Percentiles rank a stretch among this genome's conserved stretches.
Conservation (phyloP, 2,113 vertebrate species). For the Polypterus bichir region DNA sequence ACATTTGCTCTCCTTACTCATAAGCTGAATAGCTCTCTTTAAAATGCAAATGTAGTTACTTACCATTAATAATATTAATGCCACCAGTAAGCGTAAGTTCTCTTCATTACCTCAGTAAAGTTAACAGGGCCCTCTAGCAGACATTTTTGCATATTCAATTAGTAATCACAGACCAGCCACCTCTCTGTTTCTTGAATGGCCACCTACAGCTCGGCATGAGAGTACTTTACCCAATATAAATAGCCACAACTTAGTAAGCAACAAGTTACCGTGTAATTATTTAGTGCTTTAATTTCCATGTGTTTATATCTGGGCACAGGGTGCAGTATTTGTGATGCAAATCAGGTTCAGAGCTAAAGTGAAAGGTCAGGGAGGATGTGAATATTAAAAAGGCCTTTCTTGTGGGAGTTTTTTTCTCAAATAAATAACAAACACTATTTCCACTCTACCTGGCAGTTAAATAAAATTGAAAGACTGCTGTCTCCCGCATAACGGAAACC, state of each 20-base stretch:
- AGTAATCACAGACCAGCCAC: background rate
- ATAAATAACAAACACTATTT: no score
- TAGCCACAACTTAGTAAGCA: slow-evolving; percentile 1
- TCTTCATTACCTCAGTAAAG: background rate
- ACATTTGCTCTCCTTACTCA: no score
- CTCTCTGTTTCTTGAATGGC: background rate
- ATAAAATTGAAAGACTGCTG: no score
- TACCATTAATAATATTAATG: background rate
- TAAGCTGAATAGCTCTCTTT: no score
- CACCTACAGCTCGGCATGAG: background rate
- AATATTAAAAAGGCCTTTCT: no score
- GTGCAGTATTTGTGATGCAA: background rate
- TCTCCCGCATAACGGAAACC: no score
- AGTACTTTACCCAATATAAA: slow-evolving; percentile 1
- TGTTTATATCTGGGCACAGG: background rate
- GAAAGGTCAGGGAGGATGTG: background rate
- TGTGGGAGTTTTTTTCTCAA: no score
- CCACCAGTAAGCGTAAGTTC: background rate
- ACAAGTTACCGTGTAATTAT: slow-evolving; percentile 3
- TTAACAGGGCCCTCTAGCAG: background rate
- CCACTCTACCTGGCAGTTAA: no score
- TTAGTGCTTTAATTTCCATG: background rate
- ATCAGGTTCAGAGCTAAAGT: background rate
- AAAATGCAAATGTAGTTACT: no score
- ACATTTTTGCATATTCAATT: background rate